Evolutionary conservation across 2,888 invertebrate species (phyloP), one percentile per base, ranked within the genome.

Genomic region (Pandemis heparana): DNA sequence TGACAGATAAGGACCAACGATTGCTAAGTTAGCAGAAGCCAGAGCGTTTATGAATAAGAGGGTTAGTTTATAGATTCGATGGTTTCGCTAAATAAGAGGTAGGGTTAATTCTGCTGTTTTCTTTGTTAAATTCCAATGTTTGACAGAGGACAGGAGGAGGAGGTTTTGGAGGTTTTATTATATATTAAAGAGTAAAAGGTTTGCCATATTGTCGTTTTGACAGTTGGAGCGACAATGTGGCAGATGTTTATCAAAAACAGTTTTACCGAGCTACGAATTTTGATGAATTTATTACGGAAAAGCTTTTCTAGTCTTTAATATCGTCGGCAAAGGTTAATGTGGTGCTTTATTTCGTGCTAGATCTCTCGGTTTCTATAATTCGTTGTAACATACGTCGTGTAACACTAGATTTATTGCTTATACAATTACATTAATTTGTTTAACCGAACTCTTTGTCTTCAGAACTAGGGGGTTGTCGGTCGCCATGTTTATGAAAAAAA

Each of bases 301-400:
- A 10, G 56, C 56, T 12, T 23, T 5, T 23, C 56, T 56, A 56
- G 56, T 56, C 56, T 23, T 56, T 23, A 56, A 56, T 23, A 12
- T 56, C 18, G 12, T 56, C 56, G 79, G 77, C 81, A 43, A 23
- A n/a, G 12, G 16, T 32, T 75, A 79, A 78, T 65, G 80, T 79
- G 88, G 88, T 86, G 87, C 87, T 88, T 85, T 78, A 80, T 83
- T 84, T 82, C 78, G 86, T 86, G 87, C 86, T 87, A 84, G 82
- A 79, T 81, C 81, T 80, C 77, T 81, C 76, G 75, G 77, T 78
- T 82, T 81, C 77, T 80, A 80, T 80, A 78, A 79, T 79, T 88
- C 86, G 83, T 88, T 88, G 87, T 89, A 87, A 85, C 85, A 83
- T 88, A 83, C 81, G 82, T 83, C 83, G 83, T 87, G 80, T 83